These are phyloP conservation scores for Carettochelys insculpta DNA, from an alignment of 2,113 vertebrate species.

Conservation along the genomic window DNA sequence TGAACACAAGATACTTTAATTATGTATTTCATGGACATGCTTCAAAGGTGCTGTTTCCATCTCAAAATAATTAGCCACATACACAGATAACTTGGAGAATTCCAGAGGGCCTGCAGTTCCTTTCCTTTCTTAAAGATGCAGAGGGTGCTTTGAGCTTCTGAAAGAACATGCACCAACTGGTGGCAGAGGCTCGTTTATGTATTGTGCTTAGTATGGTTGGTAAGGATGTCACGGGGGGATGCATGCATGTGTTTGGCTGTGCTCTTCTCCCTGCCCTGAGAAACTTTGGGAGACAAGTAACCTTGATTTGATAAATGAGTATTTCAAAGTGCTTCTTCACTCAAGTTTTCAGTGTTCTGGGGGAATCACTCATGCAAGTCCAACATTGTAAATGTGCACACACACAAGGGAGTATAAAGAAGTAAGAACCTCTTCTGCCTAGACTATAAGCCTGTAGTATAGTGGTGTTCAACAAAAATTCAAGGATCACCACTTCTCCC, in stretches of 20 bases:
- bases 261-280: neutral
- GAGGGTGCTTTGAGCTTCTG: neutral
- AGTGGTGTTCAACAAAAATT: too few species aligned
- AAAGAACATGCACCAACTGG: neutral
- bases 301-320: neutral
- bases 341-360: neutral
- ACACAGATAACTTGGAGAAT: neutral
- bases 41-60: conserved; percentile 59
- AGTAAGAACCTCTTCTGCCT: neutral
- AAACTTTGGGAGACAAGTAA: neutral
- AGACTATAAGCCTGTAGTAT: neutral
- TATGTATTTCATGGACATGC: conserved; percentile 57
- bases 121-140: conserved; percentile 14
- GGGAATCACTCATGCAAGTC: neutral
- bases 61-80: conserved; percentile 60
- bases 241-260: neutral
- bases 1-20: conserved; percentile 54
- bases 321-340: neutral
- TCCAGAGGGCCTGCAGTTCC: neutral
- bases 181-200: neutral
- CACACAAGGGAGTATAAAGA: neutral
- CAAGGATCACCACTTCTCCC: too few species aligned
- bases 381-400: neutral
- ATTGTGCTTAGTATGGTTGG: neutral
- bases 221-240: neutral